These are phyloP conservation scores for Pan paniscus DNA, from an alignment of 2,113 vertebrate genomes.

Conservation along the genomic window DNA sequence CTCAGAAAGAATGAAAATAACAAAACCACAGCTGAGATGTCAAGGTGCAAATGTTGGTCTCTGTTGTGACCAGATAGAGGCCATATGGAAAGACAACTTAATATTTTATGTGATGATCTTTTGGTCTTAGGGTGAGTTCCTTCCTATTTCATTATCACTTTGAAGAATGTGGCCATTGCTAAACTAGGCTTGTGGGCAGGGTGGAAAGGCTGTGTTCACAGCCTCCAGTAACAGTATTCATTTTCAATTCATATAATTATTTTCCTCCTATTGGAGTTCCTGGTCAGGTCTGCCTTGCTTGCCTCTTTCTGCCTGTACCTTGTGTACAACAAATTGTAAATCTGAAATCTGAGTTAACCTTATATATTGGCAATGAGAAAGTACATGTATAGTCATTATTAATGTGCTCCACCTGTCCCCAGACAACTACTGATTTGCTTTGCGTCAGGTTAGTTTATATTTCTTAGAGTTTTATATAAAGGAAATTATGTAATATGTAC, in stretches of 20 bases:
- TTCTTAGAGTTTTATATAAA: not conserved
- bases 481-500: not conserved
- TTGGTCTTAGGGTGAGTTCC: not conserved
- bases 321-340: not conserved
- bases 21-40: not conserved
- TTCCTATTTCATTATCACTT: not conserved
- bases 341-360: not conserved
- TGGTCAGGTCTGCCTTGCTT: not conserved
- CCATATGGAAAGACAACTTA: not conserved
- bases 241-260: not conserved
- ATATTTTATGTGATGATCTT: not conserved
- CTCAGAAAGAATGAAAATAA: not conserved
- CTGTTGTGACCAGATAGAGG: not conserved
- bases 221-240: not conserved
- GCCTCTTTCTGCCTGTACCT: not conserved
- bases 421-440: not conserved
- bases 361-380: not conserved
- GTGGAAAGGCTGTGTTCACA: not conserved
- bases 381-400: not conserved
- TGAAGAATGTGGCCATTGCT: not conserved
- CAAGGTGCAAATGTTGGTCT: not conserved
- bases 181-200: not conserved
- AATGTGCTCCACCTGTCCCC: not conserved
- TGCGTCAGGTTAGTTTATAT: not conserved
- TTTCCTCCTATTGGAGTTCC: not conserved